These are phyloP conservation scores for Alauda arvensis DNA, from an alignment of 2,797 vertebrate species.

Conservation along the genomic window DNA sequence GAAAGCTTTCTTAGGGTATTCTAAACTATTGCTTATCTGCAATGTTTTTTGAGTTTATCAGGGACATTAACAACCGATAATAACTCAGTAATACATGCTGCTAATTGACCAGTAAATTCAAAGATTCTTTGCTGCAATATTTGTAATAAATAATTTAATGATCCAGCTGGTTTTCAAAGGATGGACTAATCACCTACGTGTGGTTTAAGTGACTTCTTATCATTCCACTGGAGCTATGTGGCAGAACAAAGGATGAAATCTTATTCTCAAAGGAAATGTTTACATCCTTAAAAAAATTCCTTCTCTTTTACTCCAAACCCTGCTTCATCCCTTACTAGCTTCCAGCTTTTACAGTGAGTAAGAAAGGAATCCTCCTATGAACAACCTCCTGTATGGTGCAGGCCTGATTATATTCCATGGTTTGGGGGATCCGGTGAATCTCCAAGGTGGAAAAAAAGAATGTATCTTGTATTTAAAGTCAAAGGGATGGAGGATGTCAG, in stretches of 20 bases:
- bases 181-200: accelerated
- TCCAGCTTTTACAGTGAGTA: neutral
- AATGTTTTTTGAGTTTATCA: neutral
- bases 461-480: neutral
- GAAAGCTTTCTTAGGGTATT: neutral
- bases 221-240: neutral
- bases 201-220: neutral
- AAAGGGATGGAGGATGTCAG: neutral
- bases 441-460: neutral
- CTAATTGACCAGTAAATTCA: neutral
- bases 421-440: neutral
- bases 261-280: neutral
- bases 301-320: neutral
- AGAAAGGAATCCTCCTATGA: neutral
- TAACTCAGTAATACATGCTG: neutral
- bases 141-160: neutral
- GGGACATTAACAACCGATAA: neutral
- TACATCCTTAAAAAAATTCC: neutral
- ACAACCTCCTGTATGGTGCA: neutral
- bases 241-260: neutral
- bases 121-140: neutral
- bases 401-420: neutral
- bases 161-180: neutral
- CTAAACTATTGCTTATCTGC: neutral
- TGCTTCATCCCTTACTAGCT: neutral